Evolutionary conservation across 2,113 vertebrate species (phyloP).

Genomic region (Notothenia rossii): DNA sequence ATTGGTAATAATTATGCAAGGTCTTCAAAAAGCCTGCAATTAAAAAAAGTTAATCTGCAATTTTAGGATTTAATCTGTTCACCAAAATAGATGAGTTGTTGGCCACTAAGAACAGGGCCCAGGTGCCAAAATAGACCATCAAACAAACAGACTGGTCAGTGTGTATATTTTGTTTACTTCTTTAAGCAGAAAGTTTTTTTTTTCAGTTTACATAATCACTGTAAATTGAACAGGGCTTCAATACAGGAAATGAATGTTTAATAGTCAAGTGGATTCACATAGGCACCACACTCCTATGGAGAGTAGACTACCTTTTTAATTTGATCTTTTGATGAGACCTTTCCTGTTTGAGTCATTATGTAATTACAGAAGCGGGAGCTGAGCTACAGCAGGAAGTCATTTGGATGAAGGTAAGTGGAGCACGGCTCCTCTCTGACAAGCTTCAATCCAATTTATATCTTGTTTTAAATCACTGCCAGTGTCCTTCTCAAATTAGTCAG

Average conservation of each 20-base stretch:
- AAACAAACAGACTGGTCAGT: neutral
- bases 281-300: neutral
- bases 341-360: slow-evolving; percentile 23
- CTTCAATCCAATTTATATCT: slow-evolving; percentile 15
- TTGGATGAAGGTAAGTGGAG: slow-evolving; percentile 13
- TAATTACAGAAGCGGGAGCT: slow-evolving; percentile 12
- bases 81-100: neutral
- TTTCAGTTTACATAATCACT: neutral
- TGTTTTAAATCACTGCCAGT: slow-evolving; percentile 3
- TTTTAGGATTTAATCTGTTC: neutral
- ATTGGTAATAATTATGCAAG: neutral
- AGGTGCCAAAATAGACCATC: neutral
- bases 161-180: neutral
- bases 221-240: neutral
- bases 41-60: neutral
- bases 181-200: neutral
- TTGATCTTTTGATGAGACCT: neutral
- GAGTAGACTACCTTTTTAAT: neutral
- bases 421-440: slow-evolving; percentile 4
- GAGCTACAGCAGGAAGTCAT: slow-evolving; percentile 17
- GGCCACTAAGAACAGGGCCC: neutral
- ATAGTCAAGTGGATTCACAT: neutral
- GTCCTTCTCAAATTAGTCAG: neutral
- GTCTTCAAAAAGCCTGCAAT: slow-evolving; percentile 4
- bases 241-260: neutral